Evolutionary conservation across 2,797 vertebrate genomes (phyloP), one percentile per base, ranked within the genome.

Genomic region (Percopsis omiscomaycus): DNA sequence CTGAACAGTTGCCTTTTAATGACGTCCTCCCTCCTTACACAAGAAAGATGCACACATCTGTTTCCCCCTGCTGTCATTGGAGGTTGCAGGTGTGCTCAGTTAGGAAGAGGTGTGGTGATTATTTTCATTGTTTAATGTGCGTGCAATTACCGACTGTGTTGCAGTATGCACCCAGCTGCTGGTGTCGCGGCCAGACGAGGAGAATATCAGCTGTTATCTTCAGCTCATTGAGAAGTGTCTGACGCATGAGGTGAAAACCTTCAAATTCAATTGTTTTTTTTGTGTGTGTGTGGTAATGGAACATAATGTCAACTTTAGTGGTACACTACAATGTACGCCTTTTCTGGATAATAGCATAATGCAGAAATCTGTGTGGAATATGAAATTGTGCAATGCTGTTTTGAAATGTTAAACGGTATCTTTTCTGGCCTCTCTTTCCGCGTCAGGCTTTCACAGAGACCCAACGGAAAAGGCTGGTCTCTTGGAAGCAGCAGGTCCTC

Each of bases 401-500:
- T 9, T n/a, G 56, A 63, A 71, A 68, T 44, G 67, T 1, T 28
- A 55, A 66, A 27, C 13, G 22, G 22, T 47, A 28, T 63, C 61
- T 49, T 11, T 49, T 15, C 1, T 48, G n/a, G 71, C 59, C 28
- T 59, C 53, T 67, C 13, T 29, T 48, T 46, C 6, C 64, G 15
- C 69, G 29, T 61, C 78, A 98, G 96, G 96, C 96, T 68, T 97
- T 97, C 79, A 95, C 95, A 29, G 96, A 97, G 91, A 97, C 95
- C 4, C 96, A 98, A 84, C 96, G 95, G 84, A 98, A 96, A 86
- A 91, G 96, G 67, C 84, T 97, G 80, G 90, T 95, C 49, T 96
- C 96, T 46, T 98, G 96, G 96, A 98, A 98, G 90, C 96, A 98
- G 93, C 96, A 98, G 89, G 94, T 97, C 69, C 92, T 96, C 71